Evolutionary conservation across 2,888 invertebrate genomes (phyloP).

Genomic region (Melanostoma scalare): DNA sequence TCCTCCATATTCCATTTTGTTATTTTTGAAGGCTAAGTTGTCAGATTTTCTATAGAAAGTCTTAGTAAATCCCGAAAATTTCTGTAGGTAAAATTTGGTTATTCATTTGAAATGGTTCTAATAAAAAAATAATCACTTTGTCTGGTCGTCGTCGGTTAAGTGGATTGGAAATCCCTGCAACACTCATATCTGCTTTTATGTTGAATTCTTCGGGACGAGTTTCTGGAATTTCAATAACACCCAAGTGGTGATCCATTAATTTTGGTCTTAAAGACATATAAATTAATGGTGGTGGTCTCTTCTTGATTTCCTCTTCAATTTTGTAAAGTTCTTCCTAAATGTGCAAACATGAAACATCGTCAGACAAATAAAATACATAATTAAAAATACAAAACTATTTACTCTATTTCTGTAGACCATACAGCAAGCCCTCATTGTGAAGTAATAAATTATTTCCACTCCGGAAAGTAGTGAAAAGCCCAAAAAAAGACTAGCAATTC

Average conservation of each 20-base stretch:
- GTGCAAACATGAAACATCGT: neutral
- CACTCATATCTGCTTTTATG: neutral
- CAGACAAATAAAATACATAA: neutral
- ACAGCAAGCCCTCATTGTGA: slow-evolving; percentile 85
- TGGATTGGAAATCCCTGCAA: slow-evolving; percentile 28
- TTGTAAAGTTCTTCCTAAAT: slow-evolving; percentile 79
- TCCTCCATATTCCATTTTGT: slow-evolving; percentile 76
- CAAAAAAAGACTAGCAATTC: slow-evolving; percentile 83
- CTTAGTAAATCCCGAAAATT: slow-evolving; percentile 76
- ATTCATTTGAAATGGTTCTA: too few species aligned
- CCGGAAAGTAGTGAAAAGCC: slow-evolving; percentile 90
- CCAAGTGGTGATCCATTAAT: neutral
- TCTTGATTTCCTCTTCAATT: slow-evolving; percentile 79
- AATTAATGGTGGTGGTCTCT: slow-evolving; percentile 78
- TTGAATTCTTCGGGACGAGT: slow-evolving; percentile 42
- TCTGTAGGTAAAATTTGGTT: slow-evolving; percentile 67
- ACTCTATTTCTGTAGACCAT: slow-evolving; percentile 82
- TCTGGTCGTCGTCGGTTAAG: slow-evolving; percentile 50
- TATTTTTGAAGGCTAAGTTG: slow-evolving; percentile 74
- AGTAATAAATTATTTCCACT: slow-evolving; percentile 90
- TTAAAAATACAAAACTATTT: slow-evolving; percentile 30
- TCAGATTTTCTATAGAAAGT: slow-evolving; percentile 76
- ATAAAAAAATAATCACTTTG: neutral
- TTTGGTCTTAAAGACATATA: slow-evolving; percentile 77
- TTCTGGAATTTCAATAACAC: slow-evolving; percentile 6